A percentile compares a stretch with the other conserved stretches of the same genome.
phyloP scores from a whole-genome alignment of 30 jellyfish, hydroid and myxozoan genomes.

The Mastigias papua region DNA sequence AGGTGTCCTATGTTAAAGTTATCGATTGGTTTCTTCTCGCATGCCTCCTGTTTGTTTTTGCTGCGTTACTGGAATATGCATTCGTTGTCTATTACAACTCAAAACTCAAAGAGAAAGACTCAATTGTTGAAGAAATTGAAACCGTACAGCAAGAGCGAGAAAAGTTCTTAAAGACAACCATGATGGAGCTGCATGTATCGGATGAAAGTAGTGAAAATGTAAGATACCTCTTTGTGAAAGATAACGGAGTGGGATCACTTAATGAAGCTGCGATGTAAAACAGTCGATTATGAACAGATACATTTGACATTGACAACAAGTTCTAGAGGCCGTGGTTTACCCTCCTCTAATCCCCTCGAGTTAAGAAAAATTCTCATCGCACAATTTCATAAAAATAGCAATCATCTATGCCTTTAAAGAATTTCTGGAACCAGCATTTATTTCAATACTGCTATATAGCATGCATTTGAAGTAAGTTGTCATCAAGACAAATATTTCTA shows the following conservation, averaged over 20 bases:
- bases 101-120: conserved; percentile 42
- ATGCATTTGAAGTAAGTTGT: too few relatives aligned
- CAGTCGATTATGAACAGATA: too few relatives aligned
- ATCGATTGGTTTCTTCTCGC: conserved; percentile 84
- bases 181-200: neutral
- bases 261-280: neutral
- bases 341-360: too few relatives aligned
- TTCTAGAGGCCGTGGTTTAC: too few relatives aligned
- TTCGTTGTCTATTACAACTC: conserved; percentile 71
- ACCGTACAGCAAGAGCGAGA: conserved; percentile 19
- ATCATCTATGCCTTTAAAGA: too few relatives aligned
- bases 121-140: conserved; percentile 5
- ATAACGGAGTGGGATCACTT: neutral
- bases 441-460: too few relatives aligned
- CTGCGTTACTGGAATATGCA: conserved; percentile 81
- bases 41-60: conserved; percentile 79
- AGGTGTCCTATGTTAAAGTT: conserved; percentile 87
- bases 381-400: too few relatives aligned
- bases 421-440: too few relatives aligned
- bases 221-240: neutral
- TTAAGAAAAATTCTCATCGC: too few relatives aligned
- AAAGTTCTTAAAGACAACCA: neutral
- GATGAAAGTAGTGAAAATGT: conserved; percentile 67
- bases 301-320: too few relatives aligned
- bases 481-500: neutral